Base-by-base conservation (phyloP, 2,113 vertebrate species). In the Periophthalmodon schlosseri region DNA sequence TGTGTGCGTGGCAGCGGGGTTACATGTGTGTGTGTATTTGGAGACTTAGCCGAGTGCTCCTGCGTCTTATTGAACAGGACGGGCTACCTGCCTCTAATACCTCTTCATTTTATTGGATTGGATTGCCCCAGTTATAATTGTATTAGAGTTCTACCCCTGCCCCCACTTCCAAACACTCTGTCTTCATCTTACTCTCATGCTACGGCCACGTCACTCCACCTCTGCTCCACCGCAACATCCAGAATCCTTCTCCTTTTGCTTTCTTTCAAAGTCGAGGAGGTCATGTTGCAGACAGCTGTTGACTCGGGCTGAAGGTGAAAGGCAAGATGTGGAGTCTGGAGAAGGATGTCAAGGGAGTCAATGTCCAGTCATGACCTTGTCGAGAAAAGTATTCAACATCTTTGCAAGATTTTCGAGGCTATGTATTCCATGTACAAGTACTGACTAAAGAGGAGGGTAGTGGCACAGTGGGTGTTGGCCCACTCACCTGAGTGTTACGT, bases 91-190 rank as follows among this genome's bases (percentile, higher is more conserved):
- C 68, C 87, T 88, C 87, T 90, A 88, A 91, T 90, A 88, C 84
- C 89, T 91, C 91, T 92, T 92, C 84, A 87, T 90, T 91, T 91
- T 89, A 93, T 94, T 92, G 90, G 90, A 91, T 92, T 91, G 88
- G 92, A 94, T 88, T 82, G 90, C 82, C 83, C 84, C 78, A 74
- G 87, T 89, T 90, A 80, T 93, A 93, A 94, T 92, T 92, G 80
- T 85, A 92, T 93, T 93, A 93, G 74, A 63, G 75, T 70, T 46
- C 72, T 34, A n/a, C 46, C 79, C 78, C 50, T 68, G 72, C 79
- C 76, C 73, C 74, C 28, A 46, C 70, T 56, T 56, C 23, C 57
- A 60, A 28, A 60, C 57, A 70, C 75, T 69, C 68, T 36, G 34
- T 49, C 50, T 65, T 74, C 46, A 71, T 83, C 69, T 82, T 77